Evolutionary conservation across 2,113 vertebrate species (phyloP).

Genomic region (Recurvirostra avosetta): DNA sequence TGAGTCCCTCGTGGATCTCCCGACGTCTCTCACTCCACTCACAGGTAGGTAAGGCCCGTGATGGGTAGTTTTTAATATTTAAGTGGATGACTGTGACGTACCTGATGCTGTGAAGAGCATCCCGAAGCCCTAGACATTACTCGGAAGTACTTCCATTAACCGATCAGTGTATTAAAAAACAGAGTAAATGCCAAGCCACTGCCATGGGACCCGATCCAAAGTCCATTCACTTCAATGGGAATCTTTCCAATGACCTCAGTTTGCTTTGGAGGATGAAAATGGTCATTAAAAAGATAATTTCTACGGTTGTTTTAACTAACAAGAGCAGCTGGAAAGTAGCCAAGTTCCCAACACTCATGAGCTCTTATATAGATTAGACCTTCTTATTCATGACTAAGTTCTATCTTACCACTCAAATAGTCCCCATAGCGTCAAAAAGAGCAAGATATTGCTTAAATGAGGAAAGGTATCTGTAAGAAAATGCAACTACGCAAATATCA

Average conservation of each 20-base stretch:
- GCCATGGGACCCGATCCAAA: background rate
- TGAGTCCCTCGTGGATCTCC: background rate
- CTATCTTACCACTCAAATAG: background rate
- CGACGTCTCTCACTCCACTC: background rate
- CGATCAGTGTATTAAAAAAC: accelerated
- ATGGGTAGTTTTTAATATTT: background rate
- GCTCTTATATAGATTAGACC: background rate
- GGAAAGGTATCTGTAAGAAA: background rate
- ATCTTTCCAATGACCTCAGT: background rate
- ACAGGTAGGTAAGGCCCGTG: background rate
- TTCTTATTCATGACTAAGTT: background rate
- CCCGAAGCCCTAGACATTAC: background rate
- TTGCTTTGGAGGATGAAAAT: background rate
- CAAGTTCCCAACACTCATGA: background rate
- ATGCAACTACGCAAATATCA: background rate
- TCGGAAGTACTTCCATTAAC: background rate
- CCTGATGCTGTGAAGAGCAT: background rate
- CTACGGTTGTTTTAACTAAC: background rate
- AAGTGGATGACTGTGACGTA: background rate
- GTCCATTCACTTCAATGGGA: background rate
- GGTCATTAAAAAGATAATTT: background rate
- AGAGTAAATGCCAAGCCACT: background rate
- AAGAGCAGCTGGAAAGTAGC: background rate
- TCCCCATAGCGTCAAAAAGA: background rate
- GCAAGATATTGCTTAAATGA: background rate